phyloP scores from a whole-genome alignment of 2,888 invertebrate genomes.

The Morpho achilles region DNA sequence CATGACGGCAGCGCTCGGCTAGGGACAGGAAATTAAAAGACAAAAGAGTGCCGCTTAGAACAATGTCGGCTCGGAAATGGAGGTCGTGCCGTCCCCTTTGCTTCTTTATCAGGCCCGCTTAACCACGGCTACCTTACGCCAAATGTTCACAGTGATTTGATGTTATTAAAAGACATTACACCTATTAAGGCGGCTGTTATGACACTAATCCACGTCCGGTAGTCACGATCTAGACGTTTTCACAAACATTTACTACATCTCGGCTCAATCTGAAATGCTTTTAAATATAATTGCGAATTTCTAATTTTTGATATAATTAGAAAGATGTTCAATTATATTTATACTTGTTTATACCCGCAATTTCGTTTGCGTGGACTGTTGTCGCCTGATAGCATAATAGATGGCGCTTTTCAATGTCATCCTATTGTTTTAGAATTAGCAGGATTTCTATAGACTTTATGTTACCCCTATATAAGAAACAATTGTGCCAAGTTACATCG shows the following conservation, averaged over 20 bases:
- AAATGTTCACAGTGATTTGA: conserved; percentile 17
- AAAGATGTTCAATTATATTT: too few relatives aligned
- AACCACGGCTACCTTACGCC: conserved; percentile 45
- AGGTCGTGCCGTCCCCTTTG: conserved; percentile 54
- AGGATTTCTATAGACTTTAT: too few relatives aligned
- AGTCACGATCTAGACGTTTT: conserved; percentile 12
- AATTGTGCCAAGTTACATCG: too few relatives aligned
- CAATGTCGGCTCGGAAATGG: conserved; percentile 71
- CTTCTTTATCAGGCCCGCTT: conserved; percentile 45
- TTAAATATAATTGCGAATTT: too few relatives aligned
- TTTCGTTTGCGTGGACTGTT: too few relatives aligned
- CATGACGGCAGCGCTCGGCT: conserved; percentile 64
- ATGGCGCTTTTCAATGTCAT: too few relatives aligned
- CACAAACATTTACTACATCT: background rate
- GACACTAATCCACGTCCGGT: conserved; percentile 8
- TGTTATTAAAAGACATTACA: conserved; percentile 15
- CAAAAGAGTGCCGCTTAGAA: conserved; percentile 71
- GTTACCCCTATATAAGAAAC: too few relatives aligned
- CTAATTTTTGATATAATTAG: too few relatives aligned
- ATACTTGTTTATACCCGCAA: too few relatives aligned
- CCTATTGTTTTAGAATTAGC: too few relatives aligned
- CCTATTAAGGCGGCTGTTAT: conserved; percentile 9
- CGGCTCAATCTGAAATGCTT: too few relatives aligned
- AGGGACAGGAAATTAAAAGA: conserved; percentile 77
- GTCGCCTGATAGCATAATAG: too few relatives aligned